Conservation (phyloP, 2,113 vertebrate species). For the Telmatochromis sp. region DNA sequence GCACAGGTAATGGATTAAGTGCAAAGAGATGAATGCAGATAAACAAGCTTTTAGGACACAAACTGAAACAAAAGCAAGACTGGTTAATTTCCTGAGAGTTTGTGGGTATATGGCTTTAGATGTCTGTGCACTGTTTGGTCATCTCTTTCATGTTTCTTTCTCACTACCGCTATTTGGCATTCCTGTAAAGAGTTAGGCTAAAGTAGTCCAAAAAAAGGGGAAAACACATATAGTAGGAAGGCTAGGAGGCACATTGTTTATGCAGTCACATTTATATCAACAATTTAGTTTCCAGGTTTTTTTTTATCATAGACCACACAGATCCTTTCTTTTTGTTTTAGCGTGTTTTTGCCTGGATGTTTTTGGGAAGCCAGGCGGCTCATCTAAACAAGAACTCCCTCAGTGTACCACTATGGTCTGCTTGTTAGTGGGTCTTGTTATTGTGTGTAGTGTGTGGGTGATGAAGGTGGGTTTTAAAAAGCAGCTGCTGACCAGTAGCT, state of each 20-base stretch:
- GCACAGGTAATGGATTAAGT: background rate
- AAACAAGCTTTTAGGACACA: constrained; percentile 19
- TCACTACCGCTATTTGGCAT: constrained; percentile 39
- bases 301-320: background rate
- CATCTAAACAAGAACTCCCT: background rate
- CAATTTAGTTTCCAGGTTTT: background rate
- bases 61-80: constrained; percentile 49
- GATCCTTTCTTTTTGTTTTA: background rate
- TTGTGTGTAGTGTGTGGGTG: background rate
- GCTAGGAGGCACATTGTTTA: background rate
- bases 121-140: background rate
- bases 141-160: constrained; percentile 24
- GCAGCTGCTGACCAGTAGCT: constrained; percentile 42
- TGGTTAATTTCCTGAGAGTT: constrained; percentile 41
- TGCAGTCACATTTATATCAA: background rate
- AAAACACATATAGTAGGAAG: background rate
- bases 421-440: background rate
- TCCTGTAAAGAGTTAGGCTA: background rate
- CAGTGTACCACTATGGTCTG: background rate
- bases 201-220: background rate
- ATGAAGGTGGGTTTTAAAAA: background rate
- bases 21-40: background rate
- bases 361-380: background rate
- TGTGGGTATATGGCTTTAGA: background rate
- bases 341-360: background rate